Percentiles rank a stretch among this genome's conserved stretches.
These are phyloP conservation scores for Drosophila hydei DNA, from an alignment of 1,140 invertebrate genomes.

Conservation along the genomic window DNA sequence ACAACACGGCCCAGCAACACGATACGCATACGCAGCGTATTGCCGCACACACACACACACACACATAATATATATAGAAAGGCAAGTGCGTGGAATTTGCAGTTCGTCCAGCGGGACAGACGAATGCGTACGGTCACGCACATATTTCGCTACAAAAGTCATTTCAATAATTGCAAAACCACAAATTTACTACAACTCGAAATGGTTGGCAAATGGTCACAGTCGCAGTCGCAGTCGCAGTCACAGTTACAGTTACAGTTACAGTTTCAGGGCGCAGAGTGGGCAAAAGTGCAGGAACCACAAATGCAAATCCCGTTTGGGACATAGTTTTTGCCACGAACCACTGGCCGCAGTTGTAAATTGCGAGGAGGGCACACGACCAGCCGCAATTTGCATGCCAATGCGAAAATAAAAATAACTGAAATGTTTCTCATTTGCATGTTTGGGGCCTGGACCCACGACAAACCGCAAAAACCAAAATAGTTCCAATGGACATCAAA, in stretches of 20 bases:
- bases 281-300: conserved; percentile 34
- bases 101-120: conserved; percentile 33
- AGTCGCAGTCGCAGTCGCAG: conserved; percentile 15
- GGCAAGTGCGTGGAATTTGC: conserved; percentile 67
- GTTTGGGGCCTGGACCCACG: conserved; percentile 43
- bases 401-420: conserved; percentile 80
- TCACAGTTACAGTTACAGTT: not conserved
- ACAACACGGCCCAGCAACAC: conserved; percentile 22
- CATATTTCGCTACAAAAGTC: conserved; percentile 67
- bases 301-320: conserved; percentile 70
- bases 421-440: conserved; percentile 81
- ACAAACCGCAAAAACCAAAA: conserved; percentile 79
- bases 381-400: conserved; percentile 70
- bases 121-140: conserved; percentile 39
- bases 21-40: conserved; percentile 65
- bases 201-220: conserved; percentile 63
- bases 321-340: conserved; percentile 57
- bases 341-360: conserved; percentile 60
- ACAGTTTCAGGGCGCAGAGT: not conserved
- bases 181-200: conserved; percentile 83
- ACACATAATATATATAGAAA: conserved; percentile 13
- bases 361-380: conserved; percentile 29
- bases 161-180: conserved; percentile 84
- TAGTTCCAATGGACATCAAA: conserved; percentile 83
- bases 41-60: conserved; percentile 1